Percentiles rank a stretch among this genome's conserved stretches.
Evolutionary conservation across 1,140 invertebrate genomes (phyloP).

Genomic region (Parapsyche elsis): DNA sequence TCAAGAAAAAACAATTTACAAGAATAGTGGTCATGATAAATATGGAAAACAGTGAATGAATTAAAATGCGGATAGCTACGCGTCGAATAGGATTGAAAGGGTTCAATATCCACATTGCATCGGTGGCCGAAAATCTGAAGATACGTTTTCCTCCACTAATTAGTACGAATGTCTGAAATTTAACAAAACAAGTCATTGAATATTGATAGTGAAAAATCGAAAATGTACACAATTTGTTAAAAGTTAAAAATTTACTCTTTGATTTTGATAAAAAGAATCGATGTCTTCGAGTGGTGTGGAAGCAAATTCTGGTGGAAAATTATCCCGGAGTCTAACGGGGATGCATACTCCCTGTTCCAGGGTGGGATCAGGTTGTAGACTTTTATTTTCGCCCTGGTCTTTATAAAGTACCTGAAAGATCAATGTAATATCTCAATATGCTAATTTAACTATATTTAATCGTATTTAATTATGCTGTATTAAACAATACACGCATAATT

Average conservation of each 20-base stretch:
- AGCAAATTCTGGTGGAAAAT: constrained; percentile 90
- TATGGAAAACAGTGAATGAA: constrained; percentile 97
- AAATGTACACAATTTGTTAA: background rate
- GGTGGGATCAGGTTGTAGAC: constrained; percentile 91
- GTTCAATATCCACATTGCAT: constrained; percentile 94
- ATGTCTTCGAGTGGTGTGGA: constrained; percentile 96
- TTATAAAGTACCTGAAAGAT: constrained; percentile 87
- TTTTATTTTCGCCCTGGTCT: constrained; percentile 96
- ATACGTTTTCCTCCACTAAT: constrained; percentile 98
- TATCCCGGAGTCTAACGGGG: constrained; percentile 88
- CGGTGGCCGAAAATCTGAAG: constrained; percentile 97
- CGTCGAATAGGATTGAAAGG: constrained; percentile 97
- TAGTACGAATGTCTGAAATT: constrained; percentile 95
- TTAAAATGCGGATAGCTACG: constrained; percentile 96
- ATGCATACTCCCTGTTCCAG: constrained; percentile 92
- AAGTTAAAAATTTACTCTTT: constrained; percentile 75
- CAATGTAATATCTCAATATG: background rate
- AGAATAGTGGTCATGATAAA: constrained; percentile 98
- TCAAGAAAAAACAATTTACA: constrained; percentile 98
- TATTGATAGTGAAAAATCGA: background rate
- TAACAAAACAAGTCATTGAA: constrained; percentile 60
- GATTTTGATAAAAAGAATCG: constrained; percentile 91
- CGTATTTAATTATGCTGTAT: too few relatives aligned
- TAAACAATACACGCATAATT: too few relatives aligned
- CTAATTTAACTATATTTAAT: too few relatives aligned